phyloP scores from a whole-genome alignment of 1,140 invertebrate genomes.

The Drosophila parabipectinata region DNA sequence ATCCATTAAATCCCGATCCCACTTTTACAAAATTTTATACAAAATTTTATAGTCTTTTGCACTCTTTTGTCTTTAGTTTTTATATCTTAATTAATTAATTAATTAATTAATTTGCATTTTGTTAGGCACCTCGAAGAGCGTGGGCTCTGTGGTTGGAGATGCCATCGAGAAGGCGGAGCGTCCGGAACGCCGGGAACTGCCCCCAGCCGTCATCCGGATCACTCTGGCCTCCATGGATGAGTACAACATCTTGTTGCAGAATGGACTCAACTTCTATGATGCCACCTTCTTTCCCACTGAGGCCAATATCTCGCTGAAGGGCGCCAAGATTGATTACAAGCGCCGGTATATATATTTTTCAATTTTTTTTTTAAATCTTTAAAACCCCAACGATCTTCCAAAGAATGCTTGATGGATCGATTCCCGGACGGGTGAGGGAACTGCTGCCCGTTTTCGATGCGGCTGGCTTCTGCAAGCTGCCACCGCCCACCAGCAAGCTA shows the following conservation, averaged over 20 bases:
- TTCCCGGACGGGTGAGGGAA: slow-evolving; percentile 89
- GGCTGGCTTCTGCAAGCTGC: slow-evolving; percentile 90
- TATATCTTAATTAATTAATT: background rate
- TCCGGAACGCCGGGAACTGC: slow-evolving; percentile 84
- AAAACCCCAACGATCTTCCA: background rate
- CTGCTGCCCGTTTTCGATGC: slow-evolving; percentile 92
- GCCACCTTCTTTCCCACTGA: slow-evolving; percentile 94
- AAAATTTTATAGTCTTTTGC: background rate
- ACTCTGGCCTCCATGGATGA: slow-evolving; percentile 92
- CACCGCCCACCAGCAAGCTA: slow-evolving; percentile 90
- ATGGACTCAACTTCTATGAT: slow-evolving; percentile 93
- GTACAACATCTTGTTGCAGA: slow-evolving; percentile 91
- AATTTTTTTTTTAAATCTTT: background rate
- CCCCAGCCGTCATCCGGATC: slow-evolving; percentile 88
- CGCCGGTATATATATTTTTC: slow-evolving; percentile 78
- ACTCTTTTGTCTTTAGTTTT: background rate
- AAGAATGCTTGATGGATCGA: slow-evolving; percentile 86
- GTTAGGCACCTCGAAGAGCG: slow-evolving; percentile 61
- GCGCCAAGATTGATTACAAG: slow-evolving; percentile 84
- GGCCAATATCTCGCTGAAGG: slow-evolving; percentile 87
- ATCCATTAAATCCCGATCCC: background rate
- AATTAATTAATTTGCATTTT: background rate
- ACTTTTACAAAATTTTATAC: background rate
- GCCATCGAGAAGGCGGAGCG: slow-evolving; percentile 84
- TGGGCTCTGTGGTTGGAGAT: slow-evolving; percentile 63